Evolutionary conservation across 2,797 vertebrate genomes (phyloP), one percentile per base, ranked within the genome.

Genomic region (Anguilla anguilla): DNA sequence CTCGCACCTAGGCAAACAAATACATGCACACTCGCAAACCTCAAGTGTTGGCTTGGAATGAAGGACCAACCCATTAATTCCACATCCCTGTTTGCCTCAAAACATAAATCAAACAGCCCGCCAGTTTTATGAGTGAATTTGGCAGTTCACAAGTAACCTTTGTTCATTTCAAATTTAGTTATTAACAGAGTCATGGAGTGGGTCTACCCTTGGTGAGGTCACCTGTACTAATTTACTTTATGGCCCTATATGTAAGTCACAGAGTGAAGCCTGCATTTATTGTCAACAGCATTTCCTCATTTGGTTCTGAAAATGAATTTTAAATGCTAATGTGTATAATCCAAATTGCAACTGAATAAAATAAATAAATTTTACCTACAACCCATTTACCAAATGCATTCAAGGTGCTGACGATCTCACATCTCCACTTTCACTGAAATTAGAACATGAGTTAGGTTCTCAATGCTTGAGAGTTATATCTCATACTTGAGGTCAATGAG

Each of bases 111-210:
- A 82, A 82, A 25, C 79, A 49, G 25, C 17, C 46, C 25, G 81
- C 6, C 77, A 39, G 39, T 81, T 81, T 77, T 81, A 81, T 81
- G 39, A 81, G 31, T 81, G 77, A 81, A 81, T 4, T 3, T 49
- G 49, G 35, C 2, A 43, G 19, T 81, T 46, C 19, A 25, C 31
- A 22, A 43, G 77, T 81, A 46, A 81, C 77, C 77, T 46, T 49
- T 81, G 43, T 81, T 81, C 43, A 49, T 81, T 81, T 81, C 17
- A 49, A 25, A 81, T 81, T 49, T 25, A 81, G 77, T 39, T 81
- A 49, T 22, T 81, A 81, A 81, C 49, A 13, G 35, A 46, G 77
- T 81, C 39, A 15, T 25, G 22, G 19, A 81, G 35, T 39, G 72
- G 39, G 72, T 77, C 43, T 46, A 39, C 39, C 2, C 39, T 81